These are phyloP conservation scores for Ploceus nigricollis DNA, from an alignment of 2,113 vertebrate genomes.

Conservation along the genomic window DNA sequence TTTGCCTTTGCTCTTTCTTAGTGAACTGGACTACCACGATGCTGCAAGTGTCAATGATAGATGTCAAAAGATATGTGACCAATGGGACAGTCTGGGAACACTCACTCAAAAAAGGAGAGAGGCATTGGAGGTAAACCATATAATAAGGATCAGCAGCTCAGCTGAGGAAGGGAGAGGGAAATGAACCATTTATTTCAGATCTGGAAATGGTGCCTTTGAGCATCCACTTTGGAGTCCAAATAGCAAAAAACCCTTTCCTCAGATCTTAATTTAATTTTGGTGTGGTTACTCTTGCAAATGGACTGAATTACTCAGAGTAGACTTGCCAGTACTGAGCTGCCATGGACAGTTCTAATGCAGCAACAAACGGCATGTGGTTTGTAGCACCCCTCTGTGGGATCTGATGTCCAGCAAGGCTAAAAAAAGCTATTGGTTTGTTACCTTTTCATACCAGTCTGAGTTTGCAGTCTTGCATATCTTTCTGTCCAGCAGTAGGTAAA, in stretches of 20 bases:
- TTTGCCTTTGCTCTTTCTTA: conserved; percentile 37
- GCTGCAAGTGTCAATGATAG: conserved; percentile 91
- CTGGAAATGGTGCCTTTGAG: background rate
- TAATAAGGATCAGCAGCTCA: background rate
- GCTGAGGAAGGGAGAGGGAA: background rate
- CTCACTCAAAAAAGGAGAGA: conserved; percentile 96
- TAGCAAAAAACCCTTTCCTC: background rate
- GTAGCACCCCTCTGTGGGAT: background rate
- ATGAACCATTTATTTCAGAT: background rate
- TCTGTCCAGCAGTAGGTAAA: background rate
- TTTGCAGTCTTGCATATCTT: background rate
- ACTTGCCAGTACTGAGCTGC: background rate
- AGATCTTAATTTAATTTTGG: background rate
- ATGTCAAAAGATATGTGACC: conserved; percentile 96
- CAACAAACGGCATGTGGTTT: background rate
- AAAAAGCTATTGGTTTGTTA: background rate
- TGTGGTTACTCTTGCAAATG: background rate
- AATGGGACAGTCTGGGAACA: conserved; percentile 95
- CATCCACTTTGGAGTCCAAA: background rate
- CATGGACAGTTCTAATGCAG: background rate
- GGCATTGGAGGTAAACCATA: conserved; percentile 82
- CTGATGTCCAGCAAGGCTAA: background rate
- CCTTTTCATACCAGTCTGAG: background rate
- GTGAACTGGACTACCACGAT: conserved; percentile 94
- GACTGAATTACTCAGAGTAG: background rate